These are phyloP conservation scores for Oxyura jamaicensis DNA, from an alignment of 2,113 vertebrate genomes.

Conservation along the genomic window DNA sequence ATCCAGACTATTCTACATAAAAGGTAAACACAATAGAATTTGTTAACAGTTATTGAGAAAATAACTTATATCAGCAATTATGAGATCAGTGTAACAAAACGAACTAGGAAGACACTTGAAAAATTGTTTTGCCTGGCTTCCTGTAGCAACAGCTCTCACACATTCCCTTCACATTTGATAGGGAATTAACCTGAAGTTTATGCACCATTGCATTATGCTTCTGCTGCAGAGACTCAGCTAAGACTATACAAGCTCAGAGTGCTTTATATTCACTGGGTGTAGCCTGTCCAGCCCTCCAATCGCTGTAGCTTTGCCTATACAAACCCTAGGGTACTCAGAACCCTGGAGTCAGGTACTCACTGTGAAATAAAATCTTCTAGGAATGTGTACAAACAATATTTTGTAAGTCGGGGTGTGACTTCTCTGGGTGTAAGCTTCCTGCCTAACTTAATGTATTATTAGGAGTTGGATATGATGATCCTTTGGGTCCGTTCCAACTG, in stretches of 20 bases:
- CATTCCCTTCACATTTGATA: neutral
- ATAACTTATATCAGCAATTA: neutral
- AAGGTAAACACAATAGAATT: neutral
- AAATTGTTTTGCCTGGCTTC: neutral
- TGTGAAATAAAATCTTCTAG: conserved; percentile 52
- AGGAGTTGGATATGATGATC: neutral
- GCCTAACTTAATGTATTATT: neutral
- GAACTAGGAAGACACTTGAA: neutral
- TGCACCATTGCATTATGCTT: neutral
- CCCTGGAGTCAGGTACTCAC: neutral
- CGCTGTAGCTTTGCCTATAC: neutral
- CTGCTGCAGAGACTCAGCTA: neutral
- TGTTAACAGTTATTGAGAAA: neutral
- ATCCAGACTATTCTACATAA: neutral
- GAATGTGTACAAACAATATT: neutral
- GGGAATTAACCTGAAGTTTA: neutral
- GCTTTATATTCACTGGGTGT: neutral
- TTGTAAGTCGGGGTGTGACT: neutral
- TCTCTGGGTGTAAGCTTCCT: neutral
- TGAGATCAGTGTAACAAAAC: neutral
- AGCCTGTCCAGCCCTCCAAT: neutral
- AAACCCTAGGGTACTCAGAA: neutral
- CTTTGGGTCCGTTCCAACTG: neutral
- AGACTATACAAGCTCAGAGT: neutral
- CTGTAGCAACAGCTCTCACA: neutral